These are phyloP conservation scores for Epinephelus coioides DNA, from an alignment of 2,797 vertebrate species.

Conservation along the genomic window DNA sequence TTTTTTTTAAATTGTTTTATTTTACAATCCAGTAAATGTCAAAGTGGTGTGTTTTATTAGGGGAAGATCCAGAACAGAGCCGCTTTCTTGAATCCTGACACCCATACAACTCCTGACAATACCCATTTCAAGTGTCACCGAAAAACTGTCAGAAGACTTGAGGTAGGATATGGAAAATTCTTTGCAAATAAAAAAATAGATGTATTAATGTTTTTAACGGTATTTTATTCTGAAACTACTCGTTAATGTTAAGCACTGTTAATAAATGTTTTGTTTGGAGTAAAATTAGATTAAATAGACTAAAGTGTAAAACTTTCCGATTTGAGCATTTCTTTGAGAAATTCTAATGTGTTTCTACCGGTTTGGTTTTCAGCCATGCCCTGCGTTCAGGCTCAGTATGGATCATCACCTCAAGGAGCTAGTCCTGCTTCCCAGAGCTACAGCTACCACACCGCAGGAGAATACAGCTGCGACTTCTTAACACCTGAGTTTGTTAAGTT, in stretches of 20 bases:
- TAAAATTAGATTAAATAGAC: not conserved
- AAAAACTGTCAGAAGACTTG: constrained; percentile 91
- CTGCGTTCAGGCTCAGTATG: constrained; percentile 99
- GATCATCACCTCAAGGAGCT: constrained; percentile 99
- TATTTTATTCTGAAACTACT: constrained; percentile 1
- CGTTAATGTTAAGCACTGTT: not conserved
- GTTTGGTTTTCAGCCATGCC: constrained; percentile 94
- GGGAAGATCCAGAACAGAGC: constrained; percentile 80
- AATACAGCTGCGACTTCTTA: constrained; percentile 99
- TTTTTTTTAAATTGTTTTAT: constrained; percentile 26
- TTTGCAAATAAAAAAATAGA: constrained; percentile 18
- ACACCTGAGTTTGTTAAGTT: constrained; percentile 99
- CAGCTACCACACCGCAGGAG: constrained; percentile 96
- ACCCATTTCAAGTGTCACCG: constrained; percentile 90
- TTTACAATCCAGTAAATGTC: constrained; percentile 57
- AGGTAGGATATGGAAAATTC: constrained; percentile 83
- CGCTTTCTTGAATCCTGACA: constrained; percentile 81
- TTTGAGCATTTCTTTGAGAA: constrained; percentile 12
- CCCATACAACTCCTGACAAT: constrained; percentile 83
- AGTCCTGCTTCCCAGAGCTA: constrained; percentile 99
- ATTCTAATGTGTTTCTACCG: constrained; percentile 68
- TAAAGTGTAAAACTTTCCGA: not conserved
- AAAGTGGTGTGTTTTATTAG: constrained; percentile 81
- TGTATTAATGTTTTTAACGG: not conserved
- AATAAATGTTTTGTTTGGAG: not conserved